Evolutionary conservation across 2,888 invertebrate genomes (phyloP).

Genomic region (Seira sanloemensis): DNA sequence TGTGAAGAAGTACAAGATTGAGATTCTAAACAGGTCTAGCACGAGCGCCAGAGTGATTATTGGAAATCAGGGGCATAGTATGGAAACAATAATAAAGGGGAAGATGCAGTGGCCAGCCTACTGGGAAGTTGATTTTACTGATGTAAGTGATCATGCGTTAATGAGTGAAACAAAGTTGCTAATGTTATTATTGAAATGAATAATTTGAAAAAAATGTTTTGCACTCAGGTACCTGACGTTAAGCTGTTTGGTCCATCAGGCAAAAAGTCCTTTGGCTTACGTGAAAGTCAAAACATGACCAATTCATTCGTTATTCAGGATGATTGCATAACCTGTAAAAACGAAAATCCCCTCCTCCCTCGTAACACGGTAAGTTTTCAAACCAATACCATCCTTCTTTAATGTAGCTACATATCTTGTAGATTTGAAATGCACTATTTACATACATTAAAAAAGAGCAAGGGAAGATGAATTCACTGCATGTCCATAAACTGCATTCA

Average conservation of each 20-base stretch:
- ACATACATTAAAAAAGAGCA: neutral
- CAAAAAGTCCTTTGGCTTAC: conserved; percentile 52
- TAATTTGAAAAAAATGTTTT: neutral
- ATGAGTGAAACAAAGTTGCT: too few relatives aligned
- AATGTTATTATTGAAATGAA: too few relatives aligned
- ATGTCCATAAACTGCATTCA: neutral
- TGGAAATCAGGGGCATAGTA: conserved; percentile 55
- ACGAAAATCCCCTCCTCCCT: conserved; percentile 43
- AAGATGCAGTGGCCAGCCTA: conserved; percentile 47
- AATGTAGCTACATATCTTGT: neutral
- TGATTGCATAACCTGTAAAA: conserved; percentile 50
- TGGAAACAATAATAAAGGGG: conserved; percentile 48
- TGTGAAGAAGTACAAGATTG: conserved; percentile 48
- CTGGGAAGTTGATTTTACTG: conserved; percentile 57
- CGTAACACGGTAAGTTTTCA: conserved; percentile 43
- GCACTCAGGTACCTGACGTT: conserved; percentile 54
- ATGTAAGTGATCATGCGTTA: too few relatives aligned
- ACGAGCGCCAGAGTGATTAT: conserved; percentile 13
- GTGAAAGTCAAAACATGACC: conserved; percentile 30
- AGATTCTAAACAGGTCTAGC: conserved; percentile 40
- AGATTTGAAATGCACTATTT: neutral
- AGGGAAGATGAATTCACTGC: neutral
- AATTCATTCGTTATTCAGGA: conserved; percentile 52
- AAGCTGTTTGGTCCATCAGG: conserved; percentile 27
- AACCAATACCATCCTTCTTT: too few relatives aligned